Conservation (phyloP, 2,888 invertebrate genomes). For the Apamea monoglypha region DNA sequence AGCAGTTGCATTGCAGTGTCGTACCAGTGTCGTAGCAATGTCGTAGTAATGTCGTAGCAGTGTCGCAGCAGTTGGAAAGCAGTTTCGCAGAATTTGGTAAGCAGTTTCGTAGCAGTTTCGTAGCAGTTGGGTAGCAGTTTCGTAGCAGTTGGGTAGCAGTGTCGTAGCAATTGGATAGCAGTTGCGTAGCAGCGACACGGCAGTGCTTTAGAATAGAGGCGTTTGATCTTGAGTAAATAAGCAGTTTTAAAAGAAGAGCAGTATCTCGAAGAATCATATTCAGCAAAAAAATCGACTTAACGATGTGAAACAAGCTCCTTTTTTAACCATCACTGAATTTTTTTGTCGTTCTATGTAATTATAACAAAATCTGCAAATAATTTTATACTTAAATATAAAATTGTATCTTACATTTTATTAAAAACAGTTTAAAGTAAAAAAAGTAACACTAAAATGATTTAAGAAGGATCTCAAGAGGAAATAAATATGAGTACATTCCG, state of each 20-base stretch:
- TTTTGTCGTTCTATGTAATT: not conserved
- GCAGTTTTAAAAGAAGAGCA: not conserved
- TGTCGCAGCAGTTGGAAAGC: not conserved
- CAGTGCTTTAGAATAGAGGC: not conserved
- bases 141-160: not conserved
- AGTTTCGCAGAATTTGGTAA: not conserved
- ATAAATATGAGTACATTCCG: conserved; percentile 17
- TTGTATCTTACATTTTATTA: not conserved
- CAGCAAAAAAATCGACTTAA: not conserved
- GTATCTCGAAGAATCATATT: conserved; percentile 13
- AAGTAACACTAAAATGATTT: not conserved
- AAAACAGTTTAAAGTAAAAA: conserved; percentile 3
- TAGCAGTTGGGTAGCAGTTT: not conserved
- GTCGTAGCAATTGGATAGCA: not conserved
- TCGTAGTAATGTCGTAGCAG: not conserved
- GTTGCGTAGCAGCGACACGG: not conserved
- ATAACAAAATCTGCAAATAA: not conserved
- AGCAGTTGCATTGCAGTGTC: not conserved
- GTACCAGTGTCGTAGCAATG: not conserved
- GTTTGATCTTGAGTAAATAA: not conserved
- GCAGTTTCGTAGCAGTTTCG: not conserved
- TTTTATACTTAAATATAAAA: conserved; percentile 9
- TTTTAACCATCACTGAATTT: not conserved
- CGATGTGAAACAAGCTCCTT: not conserved
- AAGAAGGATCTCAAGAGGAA: conserved; percentile 1